These are phyloP conservation scores for Drosophila prostipennis DNA, from an alignment of 2,888 invertebrate genomes.

Conservation along the genomic window DNA sequence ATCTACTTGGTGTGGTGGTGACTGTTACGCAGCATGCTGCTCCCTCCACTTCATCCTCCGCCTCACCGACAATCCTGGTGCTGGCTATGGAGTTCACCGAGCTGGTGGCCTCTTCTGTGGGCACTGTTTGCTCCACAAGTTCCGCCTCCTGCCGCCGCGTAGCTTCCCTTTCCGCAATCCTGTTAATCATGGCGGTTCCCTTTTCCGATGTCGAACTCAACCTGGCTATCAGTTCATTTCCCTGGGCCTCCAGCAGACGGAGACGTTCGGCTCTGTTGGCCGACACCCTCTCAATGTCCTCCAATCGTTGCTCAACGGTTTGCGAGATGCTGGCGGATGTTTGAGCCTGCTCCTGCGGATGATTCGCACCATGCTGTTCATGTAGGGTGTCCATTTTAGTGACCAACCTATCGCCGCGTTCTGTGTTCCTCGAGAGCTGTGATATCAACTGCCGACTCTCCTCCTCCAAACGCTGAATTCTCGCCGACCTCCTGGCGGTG, in stretches of 20 bases:
- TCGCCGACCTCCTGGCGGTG: slow-evolving; percentile 75
- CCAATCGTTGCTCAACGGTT: slow-evolving; percentile 75
- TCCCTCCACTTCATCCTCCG: slow-evolving; percentile 27
- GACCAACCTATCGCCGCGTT: slow-evolving; percentile 72
- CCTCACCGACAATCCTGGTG: slow-evolving; percentile 69
- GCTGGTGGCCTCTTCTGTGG: slow-evolving; percentile 50
- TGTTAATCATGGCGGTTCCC: slow-evolving; percentile 81
- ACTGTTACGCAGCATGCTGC: slow-evolving; percentile 70
- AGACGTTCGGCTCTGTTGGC: slow-evolving; percentile 77
- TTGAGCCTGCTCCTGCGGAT: slow-evolving; percentile 2
- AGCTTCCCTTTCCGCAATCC: slow-evolving; percentile 79
- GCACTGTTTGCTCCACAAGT: slow-evolving; percentile 54
- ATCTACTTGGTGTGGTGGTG: slow-evolving; percentile 77
- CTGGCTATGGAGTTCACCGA: slow-evolving; percentile 69
- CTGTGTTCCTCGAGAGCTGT: slow-evolving; percentile 71
- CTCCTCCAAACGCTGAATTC: slow-evolving; percentile 88
- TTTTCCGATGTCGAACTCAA: slow-evolving; percentile 80
- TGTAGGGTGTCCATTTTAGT: slow-evolving; percentile 79
- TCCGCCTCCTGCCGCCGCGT: slow-evolving; percentile 63
- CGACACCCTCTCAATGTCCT: slow-evolving; percentile 80
- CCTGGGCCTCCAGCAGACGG: slow-evolving; percentile 90
- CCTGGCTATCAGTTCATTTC: slow-evolving; percentile 87
- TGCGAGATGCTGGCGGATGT: slow-evolving; percentile 48
- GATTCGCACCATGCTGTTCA: slow-evolving; percentile 57
- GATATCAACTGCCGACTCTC: slow-evolving; percentile 90